Conservation (phyloP, 2,888 invertebrate genomes). For the Dugesia japonica region DNA sequence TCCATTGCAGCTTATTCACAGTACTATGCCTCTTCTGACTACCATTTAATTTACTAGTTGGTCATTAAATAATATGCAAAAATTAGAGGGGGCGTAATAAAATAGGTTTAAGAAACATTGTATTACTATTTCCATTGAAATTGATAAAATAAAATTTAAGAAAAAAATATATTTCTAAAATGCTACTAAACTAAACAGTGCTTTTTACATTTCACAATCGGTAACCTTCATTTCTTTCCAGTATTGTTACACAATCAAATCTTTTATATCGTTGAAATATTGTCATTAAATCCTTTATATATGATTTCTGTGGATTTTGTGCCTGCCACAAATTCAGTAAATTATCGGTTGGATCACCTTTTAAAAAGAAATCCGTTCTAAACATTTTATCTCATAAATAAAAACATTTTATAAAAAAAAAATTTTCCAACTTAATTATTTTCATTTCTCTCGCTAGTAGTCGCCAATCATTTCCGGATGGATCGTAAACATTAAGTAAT, state of each 20-base stretch:
- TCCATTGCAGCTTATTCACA: too few species aligned
- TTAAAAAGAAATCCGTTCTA: conserved; percentile 4
- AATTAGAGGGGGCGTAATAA: too few species aligned
- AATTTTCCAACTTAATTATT: background rate
- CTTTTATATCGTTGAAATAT: background rate
- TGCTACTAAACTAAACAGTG: background rate
- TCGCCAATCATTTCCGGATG: background rate
- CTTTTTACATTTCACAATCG: background rate
- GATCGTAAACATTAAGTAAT: background rate
- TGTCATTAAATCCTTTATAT: background rate
- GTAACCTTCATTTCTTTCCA: background rate
- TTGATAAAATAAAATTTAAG: too few species aligned
- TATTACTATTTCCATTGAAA: too few species aligned
- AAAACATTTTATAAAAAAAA: background rate
- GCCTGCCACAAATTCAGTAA: background rate
- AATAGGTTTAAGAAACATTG: too few species aligned
- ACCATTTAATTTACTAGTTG: too few species aligned
- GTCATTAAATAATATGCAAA: too few species aligned
- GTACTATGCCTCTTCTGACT: too few species aligned
- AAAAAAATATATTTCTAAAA: conserved; percentile 4
- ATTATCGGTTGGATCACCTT: background rate
- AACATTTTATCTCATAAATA: background rate
- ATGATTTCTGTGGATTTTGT: background rate
- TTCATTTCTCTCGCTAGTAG: background rate
- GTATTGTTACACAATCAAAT: background rate